These are phyloP conservation scores for Drosophila orosa DNA, from an alignment of 1,140 invertebrate species.

Conservation along the genomic window DNA sequence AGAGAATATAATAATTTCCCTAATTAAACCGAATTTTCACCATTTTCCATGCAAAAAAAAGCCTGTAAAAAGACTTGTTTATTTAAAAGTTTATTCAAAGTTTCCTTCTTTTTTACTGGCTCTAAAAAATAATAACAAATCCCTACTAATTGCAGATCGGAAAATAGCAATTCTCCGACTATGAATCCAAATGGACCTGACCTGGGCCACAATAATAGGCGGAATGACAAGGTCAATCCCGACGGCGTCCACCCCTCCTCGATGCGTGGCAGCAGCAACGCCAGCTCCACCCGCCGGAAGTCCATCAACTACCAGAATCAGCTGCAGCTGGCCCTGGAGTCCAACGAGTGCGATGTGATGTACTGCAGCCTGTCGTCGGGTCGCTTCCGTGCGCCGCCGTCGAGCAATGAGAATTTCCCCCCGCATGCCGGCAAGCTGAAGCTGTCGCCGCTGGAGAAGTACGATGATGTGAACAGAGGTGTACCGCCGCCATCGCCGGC, in stretches of 20 bases:
- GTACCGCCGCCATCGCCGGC: conserved; percentile 81
- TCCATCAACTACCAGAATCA: conserved; percentile 60
- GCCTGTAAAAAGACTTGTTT: too few relatives aligned
- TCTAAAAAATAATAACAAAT: too few relatives aligned
- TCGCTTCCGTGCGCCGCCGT: conserved; percentile 71
- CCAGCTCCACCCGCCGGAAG: conserved; percentile 39
- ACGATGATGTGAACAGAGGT: conserved; percentile 64
- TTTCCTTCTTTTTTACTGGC: too few relatives aligned
- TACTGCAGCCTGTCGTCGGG: conserved; percentile 34
- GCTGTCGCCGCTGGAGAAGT: conserved; percentile 62
- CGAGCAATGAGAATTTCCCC: conserved; percentile 59
- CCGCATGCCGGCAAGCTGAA: conserved; percentile 62
- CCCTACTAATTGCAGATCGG: conserved; percentile 18
- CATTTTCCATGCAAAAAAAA: too few relatives aligned
- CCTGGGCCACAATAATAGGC: conserved; percentile 30
- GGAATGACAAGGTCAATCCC: conserved; percentile 26
- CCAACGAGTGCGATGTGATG: conserved; percentile 44
- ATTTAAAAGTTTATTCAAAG: too few relatives aligned
- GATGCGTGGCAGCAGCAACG: conserved; percentile 21
- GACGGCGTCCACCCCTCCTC: conserved; percentile 18
- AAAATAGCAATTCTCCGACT: conserved; percentile 18
- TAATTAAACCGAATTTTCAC: too few relatives aligned
- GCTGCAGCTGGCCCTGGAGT: conserved; percentile 44
- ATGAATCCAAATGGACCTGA: conserved; percentile 40
- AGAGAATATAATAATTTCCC: too few relatives aligned